Conservation (phyloP, 2,797 vertebrate genomes). For the Hyperoplus lanceolatus region DNA sequence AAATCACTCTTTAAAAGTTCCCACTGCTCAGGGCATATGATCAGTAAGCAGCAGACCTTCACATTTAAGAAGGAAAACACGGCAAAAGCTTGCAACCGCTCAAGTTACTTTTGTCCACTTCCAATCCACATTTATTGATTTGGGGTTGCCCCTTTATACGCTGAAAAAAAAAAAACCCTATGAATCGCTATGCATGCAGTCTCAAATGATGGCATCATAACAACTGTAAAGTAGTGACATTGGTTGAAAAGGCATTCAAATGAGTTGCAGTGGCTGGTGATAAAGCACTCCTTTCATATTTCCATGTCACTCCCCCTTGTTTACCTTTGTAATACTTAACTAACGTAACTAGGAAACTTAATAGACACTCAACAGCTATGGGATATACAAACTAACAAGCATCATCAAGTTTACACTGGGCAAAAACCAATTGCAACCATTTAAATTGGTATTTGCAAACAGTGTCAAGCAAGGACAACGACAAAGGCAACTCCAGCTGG, state of each 20-base stretch:
- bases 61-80: not conserved
- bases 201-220: not conserved
- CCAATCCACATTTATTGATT: not conserved
- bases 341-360: conserved; percentile 17
- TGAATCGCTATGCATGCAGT: not conserved
- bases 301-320: not conserved
- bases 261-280: not conserved
- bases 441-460: not conserved
- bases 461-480: not conserved
- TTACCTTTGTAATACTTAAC: conserved; percentile 4
- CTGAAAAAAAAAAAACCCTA: not conserved
- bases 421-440: not conserved
- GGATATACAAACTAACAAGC: not conserved
- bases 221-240: not conserved
- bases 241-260: not conserved
- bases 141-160: not conserved
- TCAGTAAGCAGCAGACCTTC: no score
- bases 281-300: not conserved
- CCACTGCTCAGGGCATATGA: no score
- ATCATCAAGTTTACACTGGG: not conserved
- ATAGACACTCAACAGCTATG: not conserved
- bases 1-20: not conserved
- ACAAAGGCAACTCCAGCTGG: not conserved
- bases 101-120: not conserved
- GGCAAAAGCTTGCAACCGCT: not conserved